phyloP scores from a whole-genome alignment of 2,888 invertebrate species.

The Dimorphilus gyrociliatus region DNA sequence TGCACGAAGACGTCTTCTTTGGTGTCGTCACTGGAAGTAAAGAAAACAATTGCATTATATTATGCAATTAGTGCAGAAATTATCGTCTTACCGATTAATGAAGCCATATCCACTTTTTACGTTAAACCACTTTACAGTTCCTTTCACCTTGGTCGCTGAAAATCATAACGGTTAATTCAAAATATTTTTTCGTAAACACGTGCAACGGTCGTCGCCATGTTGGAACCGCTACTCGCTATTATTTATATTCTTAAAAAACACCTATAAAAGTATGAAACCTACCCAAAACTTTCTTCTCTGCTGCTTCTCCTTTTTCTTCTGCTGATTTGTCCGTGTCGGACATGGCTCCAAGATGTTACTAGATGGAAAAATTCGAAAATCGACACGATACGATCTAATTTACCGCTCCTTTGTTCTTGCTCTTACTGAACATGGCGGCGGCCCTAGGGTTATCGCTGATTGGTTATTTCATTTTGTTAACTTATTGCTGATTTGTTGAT shows the following conservation, averaged over 20 bases:
- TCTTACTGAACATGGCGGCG: no score
- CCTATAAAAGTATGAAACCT: no score
- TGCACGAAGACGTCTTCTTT: constrained; percentile 98
- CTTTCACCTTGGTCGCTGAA: constrained; percentile 50
- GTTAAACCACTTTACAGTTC: constrained; percentile 81
- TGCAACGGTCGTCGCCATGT: no score
- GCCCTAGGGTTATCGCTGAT: no score
- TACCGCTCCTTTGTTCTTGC: no score
- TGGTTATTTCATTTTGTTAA: no score
- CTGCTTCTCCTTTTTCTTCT: constrained; percentile 49
- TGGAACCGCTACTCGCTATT: no score
- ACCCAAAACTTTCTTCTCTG: constrained; percentile 50
- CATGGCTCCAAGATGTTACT: constrained; percentile 47
- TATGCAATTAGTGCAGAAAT: neutral
- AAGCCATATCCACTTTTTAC: constrained; percentile 67
- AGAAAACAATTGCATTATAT: neutral
- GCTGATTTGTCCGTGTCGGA: constrained; percentile 83
- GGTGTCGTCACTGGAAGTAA: constrained; percentile 63
- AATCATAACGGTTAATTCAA: constrained; percentile 2
- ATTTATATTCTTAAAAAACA: no score
- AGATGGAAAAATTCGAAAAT: constrained; percentile 6
- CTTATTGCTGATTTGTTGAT: no score
- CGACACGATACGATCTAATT: no score
- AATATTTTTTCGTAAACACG: no score
- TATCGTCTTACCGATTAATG: constrained; percentile 48